phyloP scores from a whole-genome alignment of 2,888 invertebrate species.

The Chrysomela aeneicollis region DNA sequence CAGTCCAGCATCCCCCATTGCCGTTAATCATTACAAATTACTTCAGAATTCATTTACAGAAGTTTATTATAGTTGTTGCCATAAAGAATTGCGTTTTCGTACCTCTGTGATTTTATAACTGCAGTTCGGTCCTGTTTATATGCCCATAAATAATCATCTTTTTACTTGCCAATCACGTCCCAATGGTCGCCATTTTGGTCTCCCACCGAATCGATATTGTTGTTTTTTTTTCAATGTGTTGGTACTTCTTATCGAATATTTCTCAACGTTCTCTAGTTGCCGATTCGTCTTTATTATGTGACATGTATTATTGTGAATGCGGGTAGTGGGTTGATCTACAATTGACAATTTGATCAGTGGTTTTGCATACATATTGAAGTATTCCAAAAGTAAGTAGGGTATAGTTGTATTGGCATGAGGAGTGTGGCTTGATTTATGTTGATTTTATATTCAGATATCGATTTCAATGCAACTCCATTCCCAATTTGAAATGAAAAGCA shows the following conservation, averaged over 20 bases:
- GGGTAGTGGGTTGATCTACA: not conserved
- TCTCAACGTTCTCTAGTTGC: slow-evolving; percentile 25
- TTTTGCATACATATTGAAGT: not conserved
- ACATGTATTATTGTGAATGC: slow-evolving; percentile 22
- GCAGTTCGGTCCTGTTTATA: slow-evolving; percentile 13
- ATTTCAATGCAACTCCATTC: too few relatives aligned
- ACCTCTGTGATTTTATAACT: not conserved
- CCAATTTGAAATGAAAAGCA: too few relatives aligned
- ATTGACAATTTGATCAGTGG: slow-evolving; percentile 4
- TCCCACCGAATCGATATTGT: slow-evolving; percentile 34
- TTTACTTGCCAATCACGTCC: slow-evolving; percentile 39
- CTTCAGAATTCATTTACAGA: too few relatives aligned
- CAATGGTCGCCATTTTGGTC: slow-evolving; percentile 31
- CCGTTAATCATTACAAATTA: too few relatives aligned
- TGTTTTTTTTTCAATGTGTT: slow-evolving; percentile 37
- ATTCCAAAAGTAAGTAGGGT: too few relatives aligned
- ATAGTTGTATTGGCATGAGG: too few relatives aligned
- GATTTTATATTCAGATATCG: too few relatives aligned
- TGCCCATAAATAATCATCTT: slow-evolving; percentile 17
- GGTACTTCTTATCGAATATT: slow-evolving; percentile 29
- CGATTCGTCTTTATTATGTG: slow-evolving; percentile 29
- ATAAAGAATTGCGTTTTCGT: too few relatives aligned
- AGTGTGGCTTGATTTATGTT: too few relatives aligned
- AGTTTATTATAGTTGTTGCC: too few relatives aligned
- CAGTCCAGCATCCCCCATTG: too few relatives aligned